Conservation (phyloP, 1,140 invertebrate species). For the Tenebrio molitor region DNA sequence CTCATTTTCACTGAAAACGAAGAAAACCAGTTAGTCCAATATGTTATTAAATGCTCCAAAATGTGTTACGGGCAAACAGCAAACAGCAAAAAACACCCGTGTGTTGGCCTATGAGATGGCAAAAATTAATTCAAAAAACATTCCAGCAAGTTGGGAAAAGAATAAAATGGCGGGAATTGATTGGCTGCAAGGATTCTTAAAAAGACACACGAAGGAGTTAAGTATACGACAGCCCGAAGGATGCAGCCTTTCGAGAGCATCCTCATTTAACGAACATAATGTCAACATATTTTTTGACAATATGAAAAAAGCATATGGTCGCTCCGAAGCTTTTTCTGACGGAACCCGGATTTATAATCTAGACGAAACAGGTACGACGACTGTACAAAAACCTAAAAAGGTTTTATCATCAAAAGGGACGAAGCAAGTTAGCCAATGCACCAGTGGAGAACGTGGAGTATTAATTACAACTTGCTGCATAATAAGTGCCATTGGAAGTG, state of each 20-base stretch:
- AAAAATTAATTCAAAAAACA: background rate
- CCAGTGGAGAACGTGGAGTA: background rate
- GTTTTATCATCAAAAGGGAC: background rate
- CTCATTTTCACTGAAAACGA: slow-evolving; percentile 3
- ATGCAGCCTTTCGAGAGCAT: background rate
- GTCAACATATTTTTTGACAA: background rate
- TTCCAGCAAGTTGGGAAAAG: background rate
- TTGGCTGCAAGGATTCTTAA: background rate
- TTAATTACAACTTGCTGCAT: background rate
- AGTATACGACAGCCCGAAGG: background rate
- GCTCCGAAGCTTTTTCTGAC: background rate
- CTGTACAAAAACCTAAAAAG: background rate
- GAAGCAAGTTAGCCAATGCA: background rate
- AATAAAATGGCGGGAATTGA: background rate
- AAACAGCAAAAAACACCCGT: background rate
- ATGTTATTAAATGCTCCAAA: slow-evolving; percentile 15
- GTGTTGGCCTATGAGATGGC: background rate
- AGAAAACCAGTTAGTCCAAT: background rate
- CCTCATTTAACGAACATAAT: background rate
- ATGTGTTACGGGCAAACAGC: slow-evolving; percentile 25
- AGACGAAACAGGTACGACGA: background rate
- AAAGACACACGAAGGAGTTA: background rate
- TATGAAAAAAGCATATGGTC: background rate
- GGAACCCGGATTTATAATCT: background rate
- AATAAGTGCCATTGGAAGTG: background rate